Conservation (phyloP, 2,113 vertebrate genomes). For the Perca schrenkii region DNA sequence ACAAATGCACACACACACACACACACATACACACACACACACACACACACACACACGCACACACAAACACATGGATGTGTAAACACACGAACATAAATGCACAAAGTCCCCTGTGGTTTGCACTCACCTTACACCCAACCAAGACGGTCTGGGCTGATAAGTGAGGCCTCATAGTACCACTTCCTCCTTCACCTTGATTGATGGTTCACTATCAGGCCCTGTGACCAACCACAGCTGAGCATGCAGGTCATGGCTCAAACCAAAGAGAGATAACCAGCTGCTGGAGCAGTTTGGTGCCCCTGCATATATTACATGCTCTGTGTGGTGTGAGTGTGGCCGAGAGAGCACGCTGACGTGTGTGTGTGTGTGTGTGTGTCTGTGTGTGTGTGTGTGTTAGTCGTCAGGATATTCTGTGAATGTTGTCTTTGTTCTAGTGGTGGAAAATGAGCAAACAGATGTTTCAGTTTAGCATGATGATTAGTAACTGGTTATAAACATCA, state of each 20-base stretch:
- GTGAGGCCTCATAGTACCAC: constrained; percentile 48
- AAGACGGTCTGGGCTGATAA: constrained; percentile 59
- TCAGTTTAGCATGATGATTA: constrained; percentile 40
- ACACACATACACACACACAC: background rate
- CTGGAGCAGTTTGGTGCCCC: constrained; percentile 43
- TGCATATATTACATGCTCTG: constrained; percentile 41
- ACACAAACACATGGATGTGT: background rate
- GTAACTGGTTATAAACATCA: constrained; percentile 9
- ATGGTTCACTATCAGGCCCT: constrained; percentile 63
- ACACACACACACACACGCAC: background rate
- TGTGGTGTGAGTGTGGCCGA: constrained; percentile 4
- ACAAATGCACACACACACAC: background rate
- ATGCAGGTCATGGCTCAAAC: constrained; percentile 69
- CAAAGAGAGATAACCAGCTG: constrained; percentile 79
- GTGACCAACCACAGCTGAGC: constrained; percentile 59
- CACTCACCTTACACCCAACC: background rate
- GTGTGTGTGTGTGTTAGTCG: constrained; percentile 24
- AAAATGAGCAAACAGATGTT: constrained; percentile 67
- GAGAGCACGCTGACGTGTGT: background rate
- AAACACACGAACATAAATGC: background rate
- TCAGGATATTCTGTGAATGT: constrained; percentile 58
- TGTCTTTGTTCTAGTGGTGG: constrained; percentile 47
- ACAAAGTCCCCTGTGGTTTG: constrained; percentile 15
- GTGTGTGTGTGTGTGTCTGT: constrained; percentile 1
- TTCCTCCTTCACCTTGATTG: constrained; percentile 74